Conservation (phyloP, 2,797 vertebrate species). For the Lagocephalus sceleratus region DNA sequence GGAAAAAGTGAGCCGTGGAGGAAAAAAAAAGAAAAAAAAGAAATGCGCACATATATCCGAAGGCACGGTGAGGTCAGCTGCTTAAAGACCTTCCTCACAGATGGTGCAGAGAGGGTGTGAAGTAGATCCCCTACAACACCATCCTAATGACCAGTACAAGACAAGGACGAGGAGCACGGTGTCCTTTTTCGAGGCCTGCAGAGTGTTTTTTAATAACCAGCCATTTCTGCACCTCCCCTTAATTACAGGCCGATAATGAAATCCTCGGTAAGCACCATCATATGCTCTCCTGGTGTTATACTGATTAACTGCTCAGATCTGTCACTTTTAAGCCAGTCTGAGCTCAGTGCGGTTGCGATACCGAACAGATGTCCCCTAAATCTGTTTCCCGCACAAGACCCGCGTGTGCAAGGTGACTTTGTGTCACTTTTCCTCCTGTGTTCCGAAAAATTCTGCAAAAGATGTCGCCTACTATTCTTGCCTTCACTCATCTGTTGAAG, state of each 20-base stretch:
- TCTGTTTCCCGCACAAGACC: constrained; percentile 23
- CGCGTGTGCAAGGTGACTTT: background rate
- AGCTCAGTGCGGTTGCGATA: constrained; percentile 45
- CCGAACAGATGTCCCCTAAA: constrained; percentile 65
- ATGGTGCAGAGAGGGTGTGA: constrained; percentile 32
- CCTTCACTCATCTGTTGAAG: background rate
- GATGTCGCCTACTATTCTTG: background rate
- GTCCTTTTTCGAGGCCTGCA: too few species aligned
- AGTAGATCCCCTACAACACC: background rate
- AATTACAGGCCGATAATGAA: too few species aligned
- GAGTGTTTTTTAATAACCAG: too few species aligned
- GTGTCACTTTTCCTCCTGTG: background rate
- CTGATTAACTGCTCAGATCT: too few species aligned
- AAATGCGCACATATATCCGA: background rate
- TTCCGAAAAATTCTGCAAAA: background rate
- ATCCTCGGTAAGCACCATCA: too few species aligned
- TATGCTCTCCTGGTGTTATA: too few species aligned
- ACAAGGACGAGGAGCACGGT: too few species aligned
- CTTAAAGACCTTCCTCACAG: constrained; percentile 49
- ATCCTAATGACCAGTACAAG: too few species aligned
- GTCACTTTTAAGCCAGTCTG: constrained; percentile 52
- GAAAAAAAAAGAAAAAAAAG: background rate
- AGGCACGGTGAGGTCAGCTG: constrained; percentile 15
- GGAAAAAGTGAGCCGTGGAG: background rate
- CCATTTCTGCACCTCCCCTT: too few species aligned